Conservation (phyloP, 2,797 vertebrate species). For the Tragopan temminckii region DNA sequence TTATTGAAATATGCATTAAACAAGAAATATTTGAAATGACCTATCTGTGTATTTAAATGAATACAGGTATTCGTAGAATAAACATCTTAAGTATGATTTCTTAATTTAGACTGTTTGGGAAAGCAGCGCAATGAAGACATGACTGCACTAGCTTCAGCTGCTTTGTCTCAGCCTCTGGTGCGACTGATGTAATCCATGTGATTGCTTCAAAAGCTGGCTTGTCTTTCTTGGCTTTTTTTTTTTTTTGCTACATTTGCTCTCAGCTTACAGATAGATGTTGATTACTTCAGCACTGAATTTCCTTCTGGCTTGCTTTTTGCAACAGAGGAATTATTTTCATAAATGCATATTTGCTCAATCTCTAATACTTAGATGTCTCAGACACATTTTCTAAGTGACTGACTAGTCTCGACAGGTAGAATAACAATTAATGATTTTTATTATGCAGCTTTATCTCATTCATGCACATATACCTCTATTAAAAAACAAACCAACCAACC, state of each 20-base stretch:
- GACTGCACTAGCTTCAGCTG: slow-evolving; percentile 2
- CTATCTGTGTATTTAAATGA: neutral
- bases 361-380: neutral
- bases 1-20: too few species aligned
- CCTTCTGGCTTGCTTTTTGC: neutral
- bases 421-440: neutral
- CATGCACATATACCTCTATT: neutral
- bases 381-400: neutral
- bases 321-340: neutral
- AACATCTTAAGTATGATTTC: slow-evolving; percentile 15
- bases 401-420: neutral
- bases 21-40: neutral
- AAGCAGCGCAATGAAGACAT: neutral
- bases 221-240: neutral
- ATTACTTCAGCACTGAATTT: neutral
- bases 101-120: slow-evolving; percentile 57
- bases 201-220: neutral
- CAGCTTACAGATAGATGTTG: neutral
- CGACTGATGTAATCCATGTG: rapidly evolving
- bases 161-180: neutral
- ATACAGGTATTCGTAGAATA: slow-evolving; percentile 38
- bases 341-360: neutral
- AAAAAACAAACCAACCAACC: neutral
- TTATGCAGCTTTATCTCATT: neutral
- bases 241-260: neutral